Percentiles rank a stretch among this genome's conserved stretches.
Evolutionary conservation across 2,797 vertebrate genomes (phyloP).

Genomic region (Coluber constrictor): DNA sequence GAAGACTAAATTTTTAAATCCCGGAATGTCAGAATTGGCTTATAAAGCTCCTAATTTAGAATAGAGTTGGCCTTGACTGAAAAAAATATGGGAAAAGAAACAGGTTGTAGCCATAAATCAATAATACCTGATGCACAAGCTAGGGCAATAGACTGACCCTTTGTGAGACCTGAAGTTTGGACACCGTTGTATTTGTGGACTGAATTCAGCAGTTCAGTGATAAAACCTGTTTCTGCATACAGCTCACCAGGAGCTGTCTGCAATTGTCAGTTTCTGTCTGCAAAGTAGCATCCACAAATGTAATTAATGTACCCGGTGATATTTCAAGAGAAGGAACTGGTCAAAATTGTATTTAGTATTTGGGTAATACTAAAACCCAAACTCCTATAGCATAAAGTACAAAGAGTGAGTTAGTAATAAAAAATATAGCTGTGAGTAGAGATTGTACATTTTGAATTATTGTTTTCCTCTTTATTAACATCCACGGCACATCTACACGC

Average conservation of each 20-base stretch:
- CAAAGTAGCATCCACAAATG: conserved; percentile 45
- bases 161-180: not conserved
- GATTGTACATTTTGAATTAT: not conserved
- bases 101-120: not conserved
- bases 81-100: not conserved
- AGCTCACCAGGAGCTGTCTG: conserved; percentile 30
- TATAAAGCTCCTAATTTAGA: conserved; percentile 15
- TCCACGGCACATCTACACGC: not conserved
- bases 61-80: not conserved
- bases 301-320: conserved; percentile 54
- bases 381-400: conserved; percentile 32
- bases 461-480: conserved; percentile 3
- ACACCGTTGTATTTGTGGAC: not conserved
- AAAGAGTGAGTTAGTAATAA: conserved; percentile 38
- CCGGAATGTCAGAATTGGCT: not conserved
- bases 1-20: conserved; percentile 30
- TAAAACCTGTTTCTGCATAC: not conserved
- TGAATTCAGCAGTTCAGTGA: not conserved
- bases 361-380: conserved; percentile 51
- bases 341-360: conserved; percentile 42
- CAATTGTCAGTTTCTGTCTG: conserved; percentile 53
- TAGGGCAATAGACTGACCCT: not conserved
- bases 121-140: not conserved
- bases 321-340: conserved; percentile 45
- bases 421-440: not conserved